Evolutionary conservation across 2,797 vertebrate species (phyloP).

Genomic region (Glossophaga mutica): DNA sequence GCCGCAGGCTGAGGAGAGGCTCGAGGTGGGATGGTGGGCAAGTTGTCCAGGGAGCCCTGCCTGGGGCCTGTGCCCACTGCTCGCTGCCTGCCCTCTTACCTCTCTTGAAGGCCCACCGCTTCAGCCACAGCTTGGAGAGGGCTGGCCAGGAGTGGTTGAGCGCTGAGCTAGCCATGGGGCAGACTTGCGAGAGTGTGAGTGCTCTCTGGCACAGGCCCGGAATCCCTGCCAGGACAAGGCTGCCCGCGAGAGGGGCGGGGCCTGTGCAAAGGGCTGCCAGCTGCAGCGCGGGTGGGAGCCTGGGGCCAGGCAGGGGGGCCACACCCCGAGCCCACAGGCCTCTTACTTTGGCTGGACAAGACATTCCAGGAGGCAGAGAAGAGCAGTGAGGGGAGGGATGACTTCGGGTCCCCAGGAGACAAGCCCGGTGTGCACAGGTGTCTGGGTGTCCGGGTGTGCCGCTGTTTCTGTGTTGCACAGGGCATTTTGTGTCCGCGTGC

Average conservation of each 20-base stretch:
- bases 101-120: constrained; percentile 96
- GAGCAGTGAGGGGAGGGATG: background rate
- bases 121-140: constrained; percentile 95
- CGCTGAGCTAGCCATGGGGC: constrained; percentile 90
- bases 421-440: background rate
- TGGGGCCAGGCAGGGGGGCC: constrained; percentile 55
- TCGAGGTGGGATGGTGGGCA: background rate
- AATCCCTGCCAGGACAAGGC: constrained; percentile 77
- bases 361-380: background rate
- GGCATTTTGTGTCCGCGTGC: rapidly evolving
- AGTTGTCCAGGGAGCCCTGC: background rate
- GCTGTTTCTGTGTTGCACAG: background rate
- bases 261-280: constrained; percentile 76
- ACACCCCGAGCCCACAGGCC: no score
- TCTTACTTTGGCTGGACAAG: background rate
- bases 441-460: background rate
- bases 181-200: background rate
- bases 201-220: background rate
- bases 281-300: constrained; percentile 75
- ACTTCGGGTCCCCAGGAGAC: background rate
- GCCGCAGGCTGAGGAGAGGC: background rate
- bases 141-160: constrained; percentile 98
- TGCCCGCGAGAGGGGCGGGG: constrained; percentile 71
- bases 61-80: background rate
- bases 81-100: constrained; percentile 81